phyloP scores from a whole-genome alignment of 2,888 invertebrate genomes.

The Operophtera brumata region DNA sequence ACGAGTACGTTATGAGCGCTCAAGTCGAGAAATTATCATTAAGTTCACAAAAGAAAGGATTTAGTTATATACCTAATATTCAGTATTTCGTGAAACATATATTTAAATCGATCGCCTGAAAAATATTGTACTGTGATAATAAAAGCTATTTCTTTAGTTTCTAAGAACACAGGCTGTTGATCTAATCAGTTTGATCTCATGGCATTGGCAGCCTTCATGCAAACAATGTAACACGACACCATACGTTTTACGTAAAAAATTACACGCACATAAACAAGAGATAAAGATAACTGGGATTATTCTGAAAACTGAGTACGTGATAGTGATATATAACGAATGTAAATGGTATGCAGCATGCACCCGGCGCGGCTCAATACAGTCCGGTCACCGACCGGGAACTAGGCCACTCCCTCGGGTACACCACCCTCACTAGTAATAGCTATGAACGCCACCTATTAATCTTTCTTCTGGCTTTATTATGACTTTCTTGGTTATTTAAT shows the following conservation, averaged over 20 bases:
- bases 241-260: not conserved
- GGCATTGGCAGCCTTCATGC: not conserved
- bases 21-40: not conserved
- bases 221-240: not conserved
- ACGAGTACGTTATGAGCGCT: not conserved
- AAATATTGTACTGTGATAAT: not conserved
- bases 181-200: not conserved
- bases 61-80: not conserved
- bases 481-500: slow-evolving; percentile 21
- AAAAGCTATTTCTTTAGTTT: not conserved
- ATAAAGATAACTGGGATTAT: slow-evolving; percentile 37
- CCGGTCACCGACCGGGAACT: slow-evolving; percentile 69
- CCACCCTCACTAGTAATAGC: slow-evolving; percentile 33
- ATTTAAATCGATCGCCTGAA: not conserved
- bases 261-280: not conserved
- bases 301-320: slow-evolving; percentile 32
- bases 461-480: slow-evolving; percentile 26
- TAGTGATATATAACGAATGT: slow-evolving; percentile 51
- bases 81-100: not conserved
- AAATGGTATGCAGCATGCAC: slow-evolving; percentile 64
- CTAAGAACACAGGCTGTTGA: not conserved
- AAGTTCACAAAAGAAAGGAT: not conserved
- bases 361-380: slow-evolving; percentile 67
- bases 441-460: slow-evolving; percentile 33
- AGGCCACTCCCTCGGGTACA: slow-evolving; percentile 58